Base-by-base conservation (phyloP, 2,888 invertebrate genomes). In the Dyspetes luteomarginatus region DNA sequence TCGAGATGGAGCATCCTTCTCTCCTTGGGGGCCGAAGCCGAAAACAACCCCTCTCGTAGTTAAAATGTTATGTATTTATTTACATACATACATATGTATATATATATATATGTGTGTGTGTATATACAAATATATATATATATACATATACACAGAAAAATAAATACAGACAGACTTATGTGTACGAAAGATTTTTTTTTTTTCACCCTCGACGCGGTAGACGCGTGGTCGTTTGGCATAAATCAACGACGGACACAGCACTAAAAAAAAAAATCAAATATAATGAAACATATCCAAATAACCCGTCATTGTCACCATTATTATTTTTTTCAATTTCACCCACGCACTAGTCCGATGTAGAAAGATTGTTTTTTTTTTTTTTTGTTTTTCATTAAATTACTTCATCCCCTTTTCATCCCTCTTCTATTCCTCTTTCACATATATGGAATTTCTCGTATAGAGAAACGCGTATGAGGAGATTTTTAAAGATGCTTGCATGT, bases 1-100 rank as follows among this genome's bases (percentile, higher is more conserved):
- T 60, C 68, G 71, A 64, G 64, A 43, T 68, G n/a, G 48, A 81
- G 64, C 55, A 76, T 77, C 76, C 76, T 81, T 77, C 62, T n/a
- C n/a, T 64, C 22, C 41, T 48, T 76, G 68, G 50, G 56, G 56
- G 28, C 56, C 73, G 55, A 28, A 56, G 58, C 71, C 19, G 22
- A 67, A 67, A 41, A 36, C 65, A 52, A 72, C 19, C 64, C 75
- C 71, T 69, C 78, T 50, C n/a, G 26, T 24, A 12, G 52, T 24
- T 41, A 60, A 52, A 50, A 41, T 26, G 26, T 62, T 60, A 15
- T 72, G 22, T 36, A 62, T 41, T 60, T n/a, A 41, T 36, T 15
- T 36, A 41, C 41, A 9, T 50, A 48, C 7, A 36, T 65, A 75
- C 50, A 60, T 43, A 52, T 62, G 28, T 56, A 30, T 56, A 26